These are phyloP conservation scores for Dermochelys coriacea DNA, from an alignment of 2,797 vertebrate species.

Conservation along the genomic window DNA sequence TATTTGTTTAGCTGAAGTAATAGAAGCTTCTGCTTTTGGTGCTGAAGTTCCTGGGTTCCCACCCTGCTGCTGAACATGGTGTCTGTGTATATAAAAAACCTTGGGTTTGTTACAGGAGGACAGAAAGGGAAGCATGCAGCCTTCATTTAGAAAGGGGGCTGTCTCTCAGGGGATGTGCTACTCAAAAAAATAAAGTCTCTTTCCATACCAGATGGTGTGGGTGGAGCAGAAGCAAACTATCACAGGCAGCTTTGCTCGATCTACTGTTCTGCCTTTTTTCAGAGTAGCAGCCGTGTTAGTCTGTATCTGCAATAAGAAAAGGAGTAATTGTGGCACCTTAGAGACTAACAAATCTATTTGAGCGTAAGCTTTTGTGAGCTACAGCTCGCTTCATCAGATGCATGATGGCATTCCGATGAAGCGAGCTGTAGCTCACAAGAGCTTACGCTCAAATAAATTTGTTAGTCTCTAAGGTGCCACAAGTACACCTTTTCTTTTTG, in stretches of 20 bases:
- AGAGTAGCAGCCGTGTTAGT: no score
- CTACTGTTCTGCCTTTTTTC: fast-evolving
- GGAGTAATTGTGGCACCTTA: no score
- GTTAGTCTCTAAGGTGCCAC: no score
- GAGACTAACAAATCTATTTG: no score
- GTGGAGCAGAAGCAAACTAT: background rate
- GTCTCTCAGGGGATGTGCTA: no score
- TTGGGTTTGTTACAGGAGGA: background rate
- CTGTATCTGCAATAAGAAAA: no score
- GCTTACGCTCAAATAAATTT: no score
- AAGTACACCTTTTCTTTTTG: fast-evolving
- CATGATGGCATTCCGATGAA: no score
- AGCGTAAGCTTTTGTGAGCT: no score
- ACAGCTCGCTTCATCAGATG: no score
- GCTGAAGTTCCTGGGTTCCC: background rate
- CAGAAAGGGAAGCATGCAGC: background rate
- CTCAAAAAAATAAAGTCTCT: background rate
- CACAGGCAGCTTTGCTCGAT: background rate
- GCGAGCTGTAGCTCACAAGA: no score
- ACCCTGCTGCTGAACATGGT: background rate
- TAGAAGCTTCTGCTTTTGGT: background rate
- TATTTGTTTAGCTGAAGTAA: background rate
- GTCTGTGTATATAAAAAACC: background rate
- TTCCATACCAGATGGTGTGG: background rate
- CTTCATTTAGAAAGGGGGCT: background rate